Conservation (phyloP, 1,140 invertebrate genomes). For the Papilio helenus region DNA sequence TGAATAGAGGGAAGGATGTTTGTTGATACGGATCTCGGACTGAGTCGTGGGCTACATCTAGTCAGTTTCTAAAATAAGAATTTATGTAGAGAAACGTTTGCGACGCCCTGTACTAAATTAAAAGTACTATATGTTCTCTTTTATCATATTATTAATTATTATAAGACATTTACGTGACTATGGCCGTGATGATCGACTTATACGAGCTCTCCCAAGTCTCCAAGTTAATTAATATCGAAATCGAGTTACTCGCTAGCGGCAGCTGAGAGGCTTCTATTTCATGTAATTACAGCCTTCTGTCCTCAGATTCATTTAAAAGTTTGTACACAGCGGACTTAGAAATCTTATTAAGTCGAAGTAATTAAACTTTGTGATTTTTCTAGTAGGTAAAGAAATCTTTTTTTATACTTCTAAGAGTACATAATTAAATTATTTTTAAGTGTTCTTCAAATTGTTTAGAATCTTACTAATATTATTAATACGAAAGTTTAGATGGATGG, state of each 20-base stretch:
- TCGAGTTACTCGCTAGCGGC: slow-evolving; percentile 10
- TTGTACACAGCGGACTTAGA: not conserved
- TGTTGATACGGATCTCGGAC: too few relatives aligned
- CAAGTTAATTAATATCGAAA: slow-evolving; percentile 33
- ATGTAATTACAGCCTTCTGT: slow-evolving; percentile 25
- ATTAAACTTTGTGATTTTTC: not conserved
- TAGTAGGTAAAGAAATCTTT: too few relatives aligned
- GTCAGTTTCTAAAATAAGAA: not conserved
- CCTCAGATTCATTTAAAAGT: slow-evolving; percentile 6
- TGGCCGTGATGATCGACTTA: not conserved
- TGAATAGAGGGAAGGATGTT: not conserved
- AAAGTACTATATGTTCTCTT: not conserved
- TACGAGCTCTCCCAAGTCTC: slow-evolving; percentile 8
- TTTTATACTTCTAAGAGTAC: too few relatives aligned
- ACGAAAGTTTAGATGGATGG: too few relatives aligned
- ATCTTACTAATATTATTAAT: too few relatives aligned
- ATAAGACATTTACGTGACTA: not conserved
- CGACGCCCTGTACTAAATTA: not conserved
- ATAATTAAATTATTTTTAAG: not conserved
- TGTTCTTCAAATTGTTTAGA: too few relatives aligned
- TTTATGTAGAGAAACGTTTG: not conserved
- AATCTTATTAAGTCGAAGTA: slow-evolving; percentile 1
- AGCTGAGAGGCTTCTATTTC: slow-evolving; percentile 27
- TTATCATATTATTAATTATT: not conserved
- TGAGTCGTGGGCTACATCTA: too few relatives aligned